A percentile compares a stretch with the other conserved stretches of the same genome.
phyloP scores from a whole-genome alignment of 2,113 vertebrate species.

The Castor canadensis region DNA sequence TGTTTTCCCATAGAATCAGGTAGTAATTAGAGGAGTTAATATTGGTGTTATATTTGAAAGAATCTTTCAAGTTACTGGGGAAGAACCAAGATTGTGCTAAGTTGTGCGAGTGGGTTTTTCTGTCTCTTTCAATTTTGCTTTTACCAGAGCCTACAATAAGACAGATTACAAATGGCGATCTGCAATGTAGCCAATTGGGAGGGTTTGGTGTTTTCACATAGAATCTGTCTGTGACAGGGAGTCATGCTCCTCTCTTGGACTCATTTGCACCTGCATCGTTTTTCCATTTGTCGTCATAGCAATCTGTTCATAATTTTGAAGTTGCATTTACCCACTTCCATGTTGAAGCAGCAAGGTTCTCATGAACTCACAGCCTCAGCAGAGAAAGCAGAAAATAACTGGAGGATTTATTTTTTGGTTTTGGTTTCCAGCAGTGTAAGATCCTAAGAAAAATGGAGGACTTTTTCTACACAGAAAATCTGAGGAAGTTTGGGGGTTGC shows the following conservation, averaged over 20 bases:
- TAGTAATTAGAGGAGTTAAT: not conserved
- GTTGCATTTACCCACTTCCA: accelerated
- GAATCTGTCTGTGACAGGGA: not conserved
- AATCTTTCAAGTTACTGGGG: not conserved
- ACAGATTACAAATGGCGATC: no score
- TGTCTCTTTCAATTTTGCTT: not conserved
- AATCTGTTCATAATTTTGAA: not conserved
- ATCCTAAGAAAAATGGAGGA: not conserved
- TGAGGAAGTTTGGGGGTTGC: not conserved
- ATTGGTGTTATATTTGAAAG: not conserved
- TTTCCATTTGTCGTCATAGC: not conserved
- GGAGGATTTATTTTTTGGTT: not conserved
- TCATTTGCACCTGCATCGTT: not conserved
- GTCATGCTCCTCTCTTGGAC: no score
- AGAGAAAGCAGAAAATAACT: not conserved
- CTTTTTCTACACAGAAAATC: not conserved
- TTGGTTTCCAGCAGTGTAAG: not conserved
- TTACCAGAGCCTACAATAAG: no score
- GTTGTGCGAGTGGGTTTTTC: not conserved
- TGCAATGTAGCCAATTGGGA: not conserved
- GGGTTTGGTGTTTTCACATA: not conserved
- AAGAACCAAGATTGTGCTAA: not conserved
- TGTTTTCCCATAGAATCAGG: not conserved
- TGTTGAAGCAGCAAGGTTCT: not conserved
- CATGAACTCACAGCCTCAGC: not conserved